A percentile compares a stretch with the other conserved stretches of the same genome.
Conservation (phyloP, 1,140 invertebrate genomes). For the Diplogasteroides magnus region DNA sequence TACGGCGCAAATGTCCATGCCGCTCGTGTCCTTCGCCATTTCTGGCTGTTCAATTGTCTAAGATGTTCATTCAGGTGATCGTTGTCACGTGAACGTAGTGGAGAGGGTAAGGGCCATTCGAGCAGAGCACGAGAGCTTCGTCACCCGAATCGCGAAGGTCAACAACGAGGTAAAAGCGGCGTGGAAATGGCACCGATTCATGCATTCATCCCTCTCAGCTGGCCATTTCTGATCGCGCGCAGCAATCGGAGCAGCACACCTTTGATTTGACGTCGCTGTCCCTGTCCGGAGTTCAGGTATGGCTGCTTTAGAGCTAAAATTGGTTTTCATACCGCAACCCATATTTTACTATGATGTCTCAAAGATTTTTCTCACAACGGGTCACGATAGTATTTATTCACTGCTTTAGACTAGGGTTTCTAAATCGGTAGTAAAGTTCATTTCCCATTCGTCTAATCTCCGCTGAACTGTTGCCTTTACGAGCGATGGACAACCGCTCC, state of each 20-base stretch:
- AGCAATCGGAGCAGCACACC: constrained; percentile 68
- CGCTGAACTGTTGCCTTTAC: background rate
- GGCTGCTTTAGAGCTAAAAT: too few species aligned
- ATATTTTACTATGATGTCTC: too few species aligned
- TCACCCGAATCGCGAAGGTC: constrained; percentile 88
- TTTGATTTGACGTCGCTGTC: constrained; percentile 84
- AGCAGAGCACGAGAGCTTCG: constrained; percentile 94
- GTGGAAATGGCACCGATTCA: constrained; percentile 79
- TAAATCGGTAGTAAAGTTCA: too few species aligned
- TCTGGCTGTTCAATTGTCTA: constrained; percentile 2
- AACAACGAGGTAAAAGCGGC: constrained; percentile 78
- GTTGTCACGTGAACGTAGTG: constrained; percentile 91
- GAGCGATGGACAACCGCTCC: too few species aligned
- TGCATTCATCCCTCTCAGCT: constrained; percentile 17
- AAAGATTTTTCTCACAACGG: too few species aligned
- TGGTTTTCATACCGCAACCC: too few species aligned
- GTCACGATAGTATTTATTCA: too few species aligned
- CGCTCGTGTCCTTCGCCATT: constrained; percentile 7
- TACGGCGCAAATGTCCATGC: too few species aligned
- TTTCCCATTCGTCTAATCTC: background rate
- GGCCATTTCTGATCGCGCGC: constrained; percentile 1
- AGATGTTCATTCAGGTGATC: constrained; percentile 39
- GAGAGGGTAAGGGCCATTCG: constrained; percentile 87
- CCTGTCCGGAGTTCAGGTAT: constrained; percentile 74
- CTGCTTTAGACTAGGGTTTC: too few species aligned